phyloP scores from a whole-genome alignment of 2,888 invertebrate species.

The Podabrus alpinus region DNA sequence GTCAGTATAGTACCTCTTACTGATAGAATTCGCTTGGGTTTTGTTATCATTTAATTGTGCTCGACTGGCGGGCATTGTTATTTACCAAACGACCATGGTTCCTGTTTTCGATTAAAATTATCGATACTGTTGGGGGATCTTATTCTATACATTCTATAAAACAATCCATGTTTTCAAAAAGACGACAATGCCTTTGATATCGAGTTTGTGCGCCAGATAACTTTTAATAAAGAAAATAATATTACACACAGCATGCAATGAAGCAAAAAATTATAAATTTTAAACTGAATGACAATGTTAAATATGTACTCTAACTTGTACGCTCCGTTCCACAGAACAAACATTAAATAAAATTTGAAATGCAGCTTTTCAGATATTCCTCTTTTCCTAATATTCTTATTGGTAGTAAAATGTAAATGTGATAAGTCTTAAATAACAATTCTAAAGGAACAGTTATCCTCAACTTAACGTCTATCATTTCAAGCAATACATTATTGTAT shows the following conservation, averaged over 20 bases:
- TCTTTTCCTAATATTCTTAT: background rate
- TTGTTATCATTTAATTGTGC: constrained; percentile 24
- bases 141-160: background rate
- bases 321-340: background rate
- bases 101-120: constrained; percentile 20
- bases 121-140: constrained; percentile 6
- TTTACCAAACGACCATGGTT: constrained; percentile 10
- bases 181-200: background rate
- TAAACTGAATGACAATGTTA: background rate
- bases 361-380: background rate
- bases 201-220: background rate
- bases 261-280: background rate
- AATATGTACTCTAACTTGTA: background rate
- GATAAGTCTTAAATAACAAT: too few relatives aligned
- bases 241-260: background rate
- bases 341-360: background rate
- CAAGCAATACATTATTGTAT: too few relatives aligned
- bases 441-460: too few relatives aligned
- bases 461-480: too few relatives aligned
- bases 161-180: background rate
- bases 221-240: background rate
- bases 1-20: constrained; percentile 20
- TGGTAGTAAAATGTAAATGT: too few relatives aligned
- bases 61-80: constrained; percentile 14
- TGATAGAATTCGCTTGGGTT: constrained; percentile 13